Evolutionary conservation across 2,797 vertebrate species (phyloP), one percentile per base, ranked within the genome.

Genomic region (Acanthurus leucopareius): DNA sequence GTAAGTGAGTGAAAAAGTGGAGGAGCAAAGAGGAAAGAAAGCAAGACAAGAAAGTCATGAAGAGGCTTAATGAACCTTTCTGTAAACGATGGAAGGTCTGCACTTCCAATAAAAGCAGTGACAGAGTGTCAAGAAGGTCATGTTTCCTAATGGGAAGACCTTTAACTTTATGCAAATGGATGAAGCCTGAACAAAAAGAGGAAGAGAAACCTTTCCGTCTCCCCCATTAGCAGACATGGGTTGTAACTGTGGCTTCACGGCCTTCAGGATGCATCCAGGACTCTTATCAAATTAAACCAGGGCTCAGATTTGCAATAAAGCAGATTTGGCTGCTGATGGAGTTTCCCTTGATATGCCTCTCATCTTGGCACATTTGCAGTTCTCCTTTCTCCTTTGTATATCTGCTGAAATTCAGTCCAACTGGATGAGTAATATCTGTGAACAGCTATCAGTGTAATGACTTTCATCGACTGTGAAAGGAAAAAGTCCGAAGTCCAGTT

Each of bases 111-210:
- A 48, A 70, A 67, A 68, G 47, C 38, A 56, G 40, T 11, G 40
- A 66, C 47, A 61, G n/a, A 61, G 40, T 49, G 38, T 66, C 13
- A 16, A 69, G 16, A 63, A 65, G 48, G 22, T 51, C 32, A 44
- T 44, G 42, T 73, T 63, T 75, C 56, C 62, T 47, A 58, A 79
- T 15, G 7, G 45, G 42, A 66, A 75, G 45, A 78, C 20, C 59
- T 73, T 75, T 79, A 70, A 74, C n/a, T 42, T 10, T 47, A 67
- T 74, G 65, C 69, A 86, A 77, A 81, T 38, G 17, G 20, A 38
- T 65, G 52, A 54, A 53, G 62, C 51, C 25, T 58, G 4, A 20
- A 60, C 7, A 62, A 60, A 62, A 40, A 1, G 9, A 5, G 32
- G 42, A 5, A 8, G 22, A 22, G 17, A 58, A 68, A 25, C 11